These are phyloP conservation scores for Cosmia trapezina DNA, from an alignment of 2,888 invertebrate species.

Conservation along the genomic window DNA sequence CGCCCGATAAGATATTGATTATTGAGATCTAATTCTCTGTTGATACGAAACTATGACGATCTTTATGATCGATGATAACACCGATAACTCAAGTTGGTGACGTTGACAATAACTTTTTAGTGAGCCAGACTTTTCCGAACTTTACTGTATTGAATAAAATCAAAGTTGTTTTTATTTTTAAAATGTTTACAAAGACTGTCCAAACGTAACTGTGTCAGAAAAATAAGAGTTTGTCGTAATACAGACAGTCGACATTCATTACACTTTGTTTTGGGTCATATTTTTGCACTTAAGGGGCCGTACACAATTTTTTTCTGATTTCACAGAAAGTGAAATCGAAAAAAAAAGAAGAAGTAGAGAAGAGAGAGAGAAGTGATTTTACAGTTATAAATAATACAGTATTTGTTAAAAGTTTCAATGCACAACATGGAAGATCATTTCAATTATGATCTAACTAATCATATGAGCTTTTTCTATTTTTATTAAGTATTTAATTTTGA, in stretches of 20 bases:
- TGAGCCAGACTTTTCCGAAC: conserved; percentile 4
- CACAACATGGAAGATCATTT: no score
- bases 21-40: conserved; percentile 69
- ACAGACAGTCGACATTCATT: background rate
- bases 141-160: background rate
- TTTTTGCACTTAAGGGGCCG: conserved; percentile 5
- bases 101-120: conserved; percentile 56
- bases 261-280: conserved; percentile 8
- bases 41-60: conserved; percentile 67
- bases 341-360: no score
- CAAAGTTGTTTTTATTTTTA: conserved; percentile 33
- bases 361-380: no score
- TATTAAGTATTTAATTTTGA: no score
- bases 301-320: no score
- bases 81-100: conserved; percentile 59
- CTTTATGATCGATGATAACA: conserved; percentile 65
- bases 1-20: conserved; percentile 71
- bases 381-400: no score
- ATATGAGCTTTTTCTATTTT: no score
- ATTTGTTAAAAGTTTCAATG: no score
- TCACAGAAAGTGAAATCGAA: no score
- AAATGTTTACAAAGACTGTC: conserved; percentile 28
- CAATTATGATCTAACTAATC: no score
- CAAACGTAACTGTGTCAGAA: conserved; percentile 29
- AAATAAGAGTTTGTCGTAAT: conserved; percentile 12